phyloP scores from a whole-genome alignment of 1,140 invertebrate species.

The Drosophila quadrilineata region DNA sequence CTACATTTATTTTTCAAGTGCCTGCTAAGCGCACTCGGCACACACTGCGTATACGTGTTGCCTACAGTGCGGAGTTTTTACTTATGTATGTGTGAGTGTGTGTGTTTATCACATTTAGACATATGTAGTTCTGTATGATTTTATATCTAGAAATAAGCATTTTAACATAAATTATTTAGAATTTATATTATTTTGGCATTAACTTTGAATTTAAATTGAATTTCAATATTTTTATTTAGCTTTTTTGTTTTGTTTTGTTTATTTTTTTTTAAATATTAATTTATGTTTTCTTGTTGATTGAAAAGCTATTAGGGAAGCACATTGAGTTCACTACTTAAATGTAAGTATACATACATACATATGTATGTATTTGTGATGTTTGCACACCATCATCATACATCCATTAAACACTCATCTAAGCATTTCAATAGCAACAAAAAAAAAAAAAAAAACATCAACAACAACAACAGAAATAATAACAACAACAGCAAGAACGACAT shows the following conservation, averaged over 20 bases:
- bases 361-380: background rate
- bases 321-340: slow-evolving; percentile 18
- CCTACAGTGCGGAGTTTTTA: background rate
- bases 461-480: slow-evolving; percentile 9
- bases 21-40: background rate
- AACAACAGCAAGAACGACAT: slow-evolving; percentile 22
- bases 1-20: no score
- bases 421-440: slow-evolving; percentile 19
- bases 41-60: slow-evolving; percentile 19
- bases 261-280: slow-evolving; percentile 21
- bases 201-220: no score
- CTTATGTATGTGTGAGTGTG: background rate
- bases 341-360: background rate
- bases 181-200: no score
- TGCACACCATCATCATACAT: slow-evolving; percentile 58
- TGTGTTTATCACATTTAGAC: background rate
- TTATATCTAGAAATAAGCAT: slow-evolving; percentile 28
- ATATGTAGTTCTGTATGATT: slow-evolving; percentile 10
- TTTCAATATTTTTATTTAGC: no score
- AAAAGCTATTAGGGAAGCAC: slow-evolving; percentile 41
- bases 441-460: slow-evolving; percentile 21
- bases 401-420: slow-evolving; percentile 48
- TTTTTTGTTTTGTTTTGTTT: slow-evolving; percentile 15
- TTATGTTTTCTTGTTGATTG: slow-evolving; percentile 51
- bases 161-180: slow-evolving; percentile 24